Evolutionary conservation across 2,113 vertebrate species (phyloP).

Genomic region (Cyanoliseus patagonus): DNA sequence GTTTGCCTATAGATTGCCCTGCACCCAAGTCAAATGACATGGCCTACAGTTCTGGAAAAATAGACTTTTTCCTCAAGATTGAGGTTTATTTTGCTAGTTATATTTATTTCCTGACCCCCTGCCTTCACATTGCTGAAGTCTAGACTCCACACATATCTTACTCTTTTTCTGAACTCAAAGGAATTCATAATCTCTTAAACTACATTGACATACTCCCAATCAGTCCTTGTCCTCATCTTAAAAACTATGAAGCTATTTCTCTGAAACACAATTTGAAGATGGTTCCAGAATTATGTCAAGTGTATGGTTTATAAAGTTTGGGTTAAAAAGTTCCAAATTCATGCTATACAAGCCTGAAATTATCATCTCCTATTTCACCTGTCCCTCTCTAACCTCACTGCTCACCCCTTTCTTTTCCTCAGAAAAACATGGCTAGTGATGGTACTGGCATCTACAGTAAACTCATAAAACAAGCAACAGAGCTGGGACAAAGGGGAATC

Average conservation of each 20-base stretch:
- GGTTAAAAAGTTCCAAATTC: not conserved
- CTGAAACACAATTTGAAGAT: not conserved
- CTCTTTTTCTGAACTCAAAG: not conserved
- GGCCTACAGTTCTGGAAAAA: not conserved
- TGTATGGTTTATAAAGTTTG: not conserved
- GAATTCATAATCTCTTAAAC: not conserved
- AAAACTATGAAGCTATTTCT: not conserved
- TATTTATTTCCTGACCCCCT: not conserved
- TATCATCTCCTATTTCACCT: not conserved
- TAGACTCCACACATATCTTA: not conserved
- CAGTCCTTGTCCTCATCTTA: not conserved
- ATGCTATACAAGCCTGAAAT: not conserved
- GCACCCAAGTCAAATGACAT: not conserved
- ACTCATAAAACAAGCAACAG: not conserved
- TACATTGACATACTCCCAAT: not conserved
- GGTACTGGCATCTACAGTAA: not conserved
- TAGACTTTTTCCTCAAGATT: not conserved
- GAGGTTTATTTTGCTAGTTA: not conserved
- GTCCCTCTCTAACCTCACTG: not conserved
- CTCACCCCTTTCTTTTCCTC: not conserved
- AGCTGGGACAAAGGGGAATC: not conserved
- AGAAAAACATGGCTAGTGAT: not conserved
- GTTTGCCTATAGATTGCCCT: not conserved
- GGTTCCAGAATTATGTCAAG: not conserved
- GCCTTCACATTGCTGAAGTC: not conserved